phyloP scores from a whole-genome alignment of 2,113 vertebrate genomes.

The Dromiciops gliroides region DNA sequence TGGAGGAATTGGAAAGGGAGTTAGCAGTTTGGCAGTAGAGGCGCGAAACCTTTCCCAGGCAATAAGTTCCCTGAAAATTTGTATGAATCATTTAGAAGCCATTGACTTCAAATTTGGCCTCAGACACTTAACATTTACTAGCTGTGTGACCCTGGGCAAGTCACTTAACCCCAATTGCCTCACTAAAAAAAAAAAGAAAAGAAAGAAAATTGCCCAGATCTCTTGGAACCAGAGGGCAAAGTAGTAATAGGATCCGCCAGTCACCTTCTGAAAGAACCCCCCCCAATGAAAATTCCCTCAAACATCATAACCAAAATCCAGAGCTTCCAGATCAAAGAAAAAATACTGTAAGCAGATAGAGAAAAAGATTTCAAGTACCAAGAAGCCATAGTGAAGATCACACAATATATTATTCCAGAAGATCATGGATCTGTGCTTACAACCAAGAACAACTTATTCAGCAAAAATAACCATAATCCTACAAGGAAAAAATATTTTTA shows the following conservation, averaged over 20 bases:
- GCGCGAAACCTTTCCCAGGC: background rate
- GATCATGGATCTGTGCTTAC: background rate
- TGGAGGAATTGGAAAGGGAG: no score
- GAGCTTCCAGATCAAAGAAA: background rate
- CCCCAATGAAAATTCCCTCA: background rate
- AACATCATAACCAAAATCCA: background rate
- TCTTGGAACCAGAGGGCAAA: background rate
- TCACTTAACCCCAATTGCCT: no score
- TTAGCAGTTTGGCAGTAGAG: background rate
- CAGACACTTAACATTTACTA: no score
- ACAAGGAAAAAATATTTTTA: background rate
- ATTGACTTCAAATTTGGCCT: no score
- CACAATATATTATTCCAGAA: background rate
- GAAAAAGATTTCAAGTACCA: background rate
- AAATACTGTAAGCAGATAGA: background rate
- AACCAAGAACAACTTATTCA: background rate
- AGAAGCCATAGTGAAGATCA: background rate
- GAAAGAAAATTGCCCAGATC: background rate
- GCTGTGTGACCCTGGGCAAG: no score
- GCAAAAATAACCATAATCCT: background rate
- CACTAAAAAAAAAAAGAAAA: background rate
- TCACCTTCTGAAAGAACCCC: background rate
- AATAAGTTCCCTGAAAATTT: background rate
- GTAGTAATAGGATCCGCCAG: background rate
- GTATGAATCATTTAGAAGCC: background rate